Percentiles rank a stretch among this genome's conserved stretches.
Evolutionary conservation across 2,888 invertebrate species (phyloP).

Genomic region (Notocelia uddmanniana): DNA sequence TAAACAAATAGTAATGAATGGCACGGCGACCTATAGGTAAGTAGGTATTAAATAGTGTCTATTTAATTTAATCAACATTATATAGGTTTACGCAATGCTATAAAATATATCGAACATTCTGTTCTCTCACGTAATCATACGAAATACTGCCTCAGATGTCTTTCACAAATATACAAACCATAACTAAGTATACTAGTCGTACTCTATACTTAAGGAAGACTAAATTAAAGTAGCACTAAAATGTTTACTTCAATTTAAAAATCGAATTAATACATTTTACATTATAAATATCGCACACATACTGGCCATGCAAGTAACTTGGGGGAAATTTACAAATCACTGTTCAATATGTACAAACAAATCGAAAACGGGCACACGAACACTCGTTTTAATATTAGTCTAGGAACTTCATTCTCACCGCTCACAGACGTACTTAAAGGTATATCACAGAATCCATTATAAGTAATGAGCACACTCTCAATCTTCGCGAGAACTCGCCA

Average conservation of each 20-base stretch:
- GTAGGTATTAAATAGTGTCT: too few species aligned
- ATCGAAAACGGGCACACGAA: conserved; percentile 4
- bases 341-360: conserved; percentile 21
- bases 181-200: conserved; percentile 49
- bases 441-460: conserved; percentile 58
- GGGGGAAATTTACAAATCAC: conserved; percentile 45
- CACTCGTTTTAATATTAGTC: conserved; percentile 19
- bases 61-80: neutral
- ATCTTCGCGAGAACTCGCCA: neutral
- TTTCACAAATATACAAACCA: conserved; percentile 69
- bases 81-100: conserved; percentile 35
- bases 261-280: conserved; percentile 33
- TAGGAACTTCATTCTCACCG: conserved; percentile 51
- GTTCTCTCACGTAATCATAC: conserved; percentile 62
- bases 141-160: conserved; percentile 85
- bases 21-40: conserved; percentile 46
- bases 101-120: conserved; percentile 59
- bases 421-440: conserved; percentile 57
- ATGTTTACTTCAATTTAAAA: conserved; percentile 13
- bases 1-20: conserved; percentile 43
- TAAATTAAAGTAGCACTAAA: conserved; percentile 35
- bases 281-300: conserved; percentile 29
- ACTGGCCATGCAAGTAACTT: conserved; percentile 63
- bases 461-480: conserved; percentile 12
- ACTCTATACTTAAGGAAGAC: conserved; percentile 53